Base-by-base conservation (phyloP, 2,888 invertebrate genomes). In the Alloscopus bannaensis region DNA sequence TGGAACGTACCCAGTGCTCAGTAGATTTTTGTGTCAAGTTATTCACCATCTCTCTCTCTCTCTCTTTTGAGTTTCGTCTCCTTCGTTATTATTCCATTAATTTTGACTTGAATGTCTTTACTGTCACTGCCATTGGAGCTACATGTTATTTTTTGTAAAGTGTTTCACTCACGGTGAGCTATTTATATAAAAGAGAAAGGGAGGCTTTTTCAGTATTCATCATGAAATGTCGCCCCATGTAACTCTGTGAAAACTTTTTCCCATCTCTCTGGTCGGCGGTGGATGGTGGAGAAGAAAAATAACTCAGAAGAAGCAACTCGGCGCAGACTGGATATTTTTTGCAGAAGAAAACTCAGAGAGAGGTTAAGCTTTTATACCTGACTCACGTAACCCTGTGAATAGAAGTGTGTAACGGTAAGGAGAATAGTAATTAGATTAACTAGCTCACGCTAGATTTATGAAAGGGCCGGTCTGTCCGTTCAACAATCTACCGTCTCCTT, bases 361-460 rank as follows among this genome's bases (percentile, higher is more conserved):
- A 72, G 59, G 72, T 50, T 72, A 62, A 40, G 64, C 64, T 50
- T 40, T 47, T 47, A 47, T 62, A 62, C 62, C 64, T 72, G 64
- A 62, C 36, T 62, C 64, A 62, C 64, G 64, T 55, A 55, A 29
- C 47, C 29, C 55, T 40, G n/a, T 65, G 57, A 73, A 65, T 52
- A 45, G 50, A 65, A 73, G 2, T 36, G 65, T n/a, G 47, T 73
- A 55, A 64, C 29, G 73, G 55, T 42, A 66, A 47, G 47, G 59
- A 66, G 47, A 75, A 47, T 47, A 75, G 65, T 75, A 75, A 75
- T 75, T 75, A 75, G 75, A 75, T 75, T 75, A 75, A 66, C 75
- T 66, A 47, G 65, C 75, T 65, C 57, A 66, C 55, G 28, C 45
- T 36, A 47, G 75, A 66, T 75, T 66, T 75, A 66, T 65, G 66